Conservation (phyloP, 2,113 vertebrate genomes). For the Corapipo altera region DNA sequence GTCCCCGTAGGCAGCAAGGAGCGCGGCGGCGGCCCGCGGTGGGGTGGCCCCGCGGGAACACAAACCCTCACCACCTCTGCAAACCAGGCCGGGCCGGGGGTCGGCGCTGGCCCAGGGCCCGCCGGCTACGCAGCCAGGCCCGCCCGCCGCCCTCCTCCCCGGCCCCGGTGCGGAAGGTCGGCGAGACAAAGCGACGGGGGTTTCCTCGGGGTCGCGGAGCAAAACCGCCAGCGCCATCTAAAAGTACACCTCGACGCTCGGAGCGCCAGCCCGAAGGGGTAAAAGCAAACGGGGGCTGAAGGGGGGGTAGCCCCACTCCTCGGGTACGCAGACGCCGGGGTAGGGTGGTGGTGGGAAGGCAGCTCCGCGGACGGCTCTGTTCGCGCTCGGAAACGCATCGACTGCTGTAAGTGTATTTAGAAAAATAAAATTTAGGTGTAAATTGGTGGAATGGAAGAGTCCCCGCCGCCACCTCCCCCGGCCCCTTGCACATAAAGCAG, state of each 20-base stretch:
- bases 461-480: neutral
- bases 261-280: neutral
- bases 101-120: neutral
- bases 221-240: neutral
- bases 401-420: neutral
- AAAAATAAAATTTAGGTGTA: neutral
- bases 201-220: neutral
- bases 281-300: neutral
- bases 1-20: neutral
- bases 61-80: neutral
- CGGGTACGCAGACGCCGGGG: neutral
- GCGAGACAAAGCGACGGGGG: neutral
- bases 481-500: neutral
- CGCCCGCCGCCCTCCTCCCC: neutral
- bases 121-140: neutral
- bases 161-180: neutral
- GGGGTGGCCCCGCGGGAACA: neutral
- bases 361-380: neutral
- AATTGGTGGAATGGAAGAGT: neutral
- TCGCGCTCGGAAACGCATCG: neutral
- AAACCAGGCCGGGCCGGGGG: neutral
- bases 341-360: neutral
- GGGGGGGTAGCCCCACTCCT: neutral
- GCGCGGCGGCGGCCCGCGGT: too few species aligned
- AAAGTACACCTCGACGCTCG: neutral